Conservation (phyloP, 30 jellyfish, hydroid and myxozoan species). For the Hydractinia echinata region DNA sequence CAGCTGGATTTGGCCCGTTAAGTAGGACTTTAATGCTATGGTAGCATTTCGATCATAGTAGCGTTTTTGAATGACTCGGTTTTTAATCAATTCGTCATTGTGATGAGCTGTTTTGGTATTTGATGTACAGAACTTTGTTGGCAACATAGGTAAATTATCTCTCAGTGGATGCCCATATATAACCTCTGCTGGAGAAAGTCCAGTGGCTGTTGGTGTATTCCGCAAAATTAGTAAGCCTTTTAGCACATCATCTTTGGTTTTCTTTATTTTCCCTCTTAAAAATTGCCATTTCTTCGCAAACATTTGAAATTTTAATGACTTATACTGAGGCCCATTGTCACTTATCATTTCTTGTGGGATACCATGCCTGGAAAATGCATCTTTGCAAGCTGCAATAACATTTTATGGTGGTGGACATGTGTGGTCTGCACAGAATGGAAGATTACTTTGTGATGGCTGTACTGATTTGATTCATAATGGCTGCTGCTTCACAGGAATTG, state of each 20-base stretch:
- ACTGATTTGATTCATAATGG: too few species aligned
- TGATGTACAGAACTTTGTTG: not conserved
- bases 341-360: slow-evolving; percentile 16
- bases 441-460: too few species aligned
- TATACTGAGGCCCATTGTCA: slow-evolving; percentile 20
- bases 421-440: too few species aligned
- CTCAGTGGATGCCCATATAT: slow-evolving; percentile 29
- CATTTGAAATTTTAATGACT: slow-evolving; percentile 10
- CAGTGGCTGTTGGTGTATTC: not conserved
- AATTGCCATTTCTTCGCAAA: slow-evolving; percentile 16
- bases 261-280: not conserved
- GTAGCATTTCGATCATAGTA: slow-evolving; percentile 6
- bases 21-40: too few species aligned
- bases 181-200: slow-evolving; percentile 64
- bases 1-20: too few species aligned
- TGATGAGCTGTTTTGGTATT: not conserved
- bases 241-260: not conserved
- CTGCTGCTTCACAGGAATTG: too few species aligned
- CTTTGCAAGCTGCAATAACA: too few species aligned
- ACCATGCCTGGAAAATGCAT: slow-evolving; percentile 15
- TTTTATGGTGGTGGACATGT: too few species aligned
- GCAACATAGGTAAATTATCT: slow-evolving; percentile 3
- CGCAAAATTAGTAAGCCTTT: not conserved
- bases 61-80: not conserved
- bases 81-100: not conserved